A percentile compares a stretch with the other conserved stretches of the same genome.
Conservation (phyloP, 2,888 invertebrate species). For the Polydrusus cervinus region DNA sequence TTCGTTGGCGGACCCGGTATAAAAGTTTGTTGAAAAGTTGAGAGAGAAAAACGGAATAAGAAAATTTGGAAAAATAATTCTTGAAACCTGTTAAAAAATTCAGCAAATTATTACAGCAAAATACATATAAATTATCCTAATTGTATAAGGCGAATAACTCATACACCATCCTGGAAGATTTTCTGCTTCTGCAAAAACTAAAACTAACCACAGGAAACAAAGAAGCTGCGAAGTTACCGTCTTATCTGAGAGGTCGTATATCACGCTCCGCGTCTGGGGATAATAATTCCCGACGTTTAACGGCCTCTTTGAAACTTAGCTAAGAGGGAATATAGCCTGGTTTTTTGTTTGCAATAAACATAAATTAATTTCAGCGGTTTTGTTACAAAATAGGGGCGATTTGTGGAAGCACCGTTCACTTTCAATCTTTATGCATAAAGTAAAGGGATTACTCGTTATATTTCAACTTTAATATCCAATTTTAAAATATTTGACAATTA, state of each 20-base stretch:
- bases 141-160: constrained; percentile 10
- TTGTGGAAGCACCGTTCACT: neutral
- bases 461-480: too few relatives aligned
- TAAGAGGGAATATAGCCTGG: constrained; percentile 56
- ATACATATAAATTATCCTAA: constrained; percentile 3
- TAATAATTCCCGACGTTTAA: constrained; percentile 62
- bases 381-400: constrained; percentile 4
- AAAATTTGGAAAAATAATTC: too few relatives aligned
- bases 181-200: constrained; percentile 38
- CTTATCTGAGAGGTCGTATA: constrained; percentile 58
- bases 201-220: constrained; percentile 38
- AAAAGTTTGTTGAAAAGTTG: too few relatives aligned
- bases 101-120: neutral
- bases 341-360: constrained; percentile 68
- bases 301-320: constrained; percentile 61
- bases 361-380: constrained; percentile 65
- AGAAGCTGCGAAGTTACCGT: constrained; percentile 45
- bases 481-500: too few relatives aligned
- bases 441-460: too few relatives aligned
- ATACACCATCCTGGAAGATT: constrained; percentile 8
- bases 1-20: too few relatives aligned
- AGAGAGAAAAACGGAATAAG: too few relatives aligned
- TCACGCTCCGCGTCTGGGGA: constrained; percentile 59
- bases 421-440: neutral
- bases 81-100: neutral